phyloP scores from a whole-genome alignment of 1,140 invertebrate species.

The Oryctes rhinoceros region DNA sequence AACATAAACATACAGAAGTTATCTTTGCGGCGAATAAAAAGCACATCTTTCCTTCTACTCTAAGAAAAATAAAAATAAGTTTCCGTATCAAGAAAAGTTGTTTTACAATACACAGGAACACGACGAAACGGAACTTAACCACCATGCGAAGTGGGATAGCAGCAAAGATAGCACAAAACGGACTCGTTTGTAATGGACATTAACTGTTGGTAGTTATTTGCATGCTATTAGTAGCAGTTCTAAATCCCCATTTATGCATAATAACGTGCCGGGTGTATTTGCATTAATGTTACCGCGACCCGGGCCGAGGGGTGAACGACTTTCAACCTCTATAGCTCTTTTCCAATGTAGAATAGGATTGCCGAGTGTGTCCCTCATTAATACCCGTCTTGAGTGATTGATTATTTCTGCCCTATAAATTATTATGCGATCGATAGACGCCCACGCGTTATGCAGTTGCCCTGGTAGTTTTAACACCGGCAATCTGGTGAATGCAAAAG shows the following conservation, averaged over 20 bases:
- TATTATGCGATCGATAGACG: not conserved
- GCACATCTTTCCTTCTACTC: too few species aligned
- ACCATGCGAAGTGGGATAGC: not conserved
- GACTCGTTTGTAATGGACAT: slow-evolving; percentile 11
- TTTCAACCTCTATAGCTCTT: not conserved
- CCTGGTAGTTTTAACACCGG: not conserved
- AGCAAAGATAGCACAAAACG: not conserved
- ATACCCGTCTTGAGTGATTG: slow-evolving; percentile 15
- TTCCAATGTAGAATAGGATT: not conserved
- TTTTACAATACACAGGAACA: not conserved
- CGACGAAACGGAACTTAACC: not conserved
- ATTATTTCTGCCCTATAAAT: slow-evolving; percentile 15
- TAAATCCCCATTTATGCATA: slow-evolving; percentile 31
- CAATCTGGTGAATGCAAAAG: too few species aligned
- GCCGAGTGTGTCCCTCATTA: slow-evolving; percentile 24
- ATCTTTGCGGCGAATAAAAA: too few species aligned
- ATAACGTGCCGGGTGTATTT: slow-evolving; percentile 14
- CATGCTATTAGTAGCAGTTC: slow-evolving; percentile 30
- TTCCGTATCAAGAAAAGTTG: too few species aligned
- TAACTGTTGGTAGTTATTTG: slow-evolving; percentile 25
- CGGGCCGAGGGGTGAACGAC: slow-evolving; percentile 1
- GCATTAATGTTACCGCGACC: not conserved
- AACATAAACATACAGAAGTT: too few species aligned
- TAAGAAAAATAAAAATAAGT: too few species aligned
- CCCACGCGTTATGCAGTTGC: not conserved